These are phyloP conservation scores for Brachycybe producta DNA, from an alignment of 2,888 invertebrate genomes.

Conservation along the genomic window DNA sequence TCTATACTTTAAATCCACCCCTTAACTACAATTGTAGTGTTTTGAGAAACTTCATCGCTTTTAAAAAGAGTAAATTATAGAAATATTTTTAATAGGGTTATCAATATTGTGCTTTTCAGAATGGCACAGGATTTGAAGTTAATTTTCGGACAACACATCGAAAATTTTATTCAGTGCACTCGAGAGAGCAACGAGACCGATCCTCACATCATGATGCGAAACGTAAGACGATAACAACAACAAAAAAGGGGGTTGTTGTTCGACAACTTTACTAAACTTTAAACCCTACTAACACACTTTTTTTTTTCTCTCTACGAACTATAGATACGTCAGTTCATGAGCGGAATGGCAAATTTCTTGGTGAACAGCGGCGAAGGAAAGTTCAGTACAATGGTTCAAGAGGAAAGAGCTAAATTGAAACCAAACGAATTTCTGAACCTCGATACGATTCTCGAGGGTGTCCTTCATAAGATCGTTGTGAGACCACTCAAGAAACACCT, in stretches of 20 bases:
- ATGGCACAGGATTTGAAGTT: slow-evolving; percentile 72
- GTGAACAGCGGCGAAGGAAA: slow-evolving; percentile 90
- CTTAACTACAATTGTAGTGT: too few species aligned
- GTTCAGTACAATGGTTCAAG: slow-evolving; percentile 79
- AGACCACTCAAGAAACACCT: slow-evolving; percentile 70
- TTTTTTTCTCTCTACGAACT: neutral
- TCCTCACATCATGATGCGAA: slow-evolving; percentile 56
- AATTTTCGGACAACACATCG: slow-evolving; percentile 81
- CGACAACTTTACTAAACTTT: neutral
- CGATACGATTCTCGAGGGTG: slow-evolving; percentile 86
- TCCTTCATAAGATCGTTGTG: slow-evolving; percentile 83
- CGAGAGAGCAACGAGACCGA: slow-evolving; percentile 75
- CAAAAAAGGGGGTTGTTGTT: neutral
- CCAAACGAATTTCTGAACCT: slow-evolving; percentile 85
- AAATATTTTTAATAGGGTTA: too few species aligned
- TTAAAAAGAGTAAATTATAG: too few species aligned
- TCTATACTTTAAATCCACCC: too few species aligned
- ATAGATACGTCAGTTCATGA: slow-evolving; percentile 83
- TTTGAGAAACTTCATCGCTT: too few species aligned
- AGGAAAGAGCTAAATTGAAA: slow-evolving; percentile 67
- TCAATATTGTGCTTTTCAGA: too few species aligned
- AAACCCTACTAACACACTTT: neutral
- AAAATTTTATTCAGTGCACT: slow-evolving; percentile 86
- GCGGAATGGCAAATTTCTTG: slow-evolving; percentile 94
- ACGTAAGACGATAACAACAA: slow-evolving; percentile 30